Conservation (phyloP, 2,113 vertebrate genomes). For the Solea senegalensis region DNA sequence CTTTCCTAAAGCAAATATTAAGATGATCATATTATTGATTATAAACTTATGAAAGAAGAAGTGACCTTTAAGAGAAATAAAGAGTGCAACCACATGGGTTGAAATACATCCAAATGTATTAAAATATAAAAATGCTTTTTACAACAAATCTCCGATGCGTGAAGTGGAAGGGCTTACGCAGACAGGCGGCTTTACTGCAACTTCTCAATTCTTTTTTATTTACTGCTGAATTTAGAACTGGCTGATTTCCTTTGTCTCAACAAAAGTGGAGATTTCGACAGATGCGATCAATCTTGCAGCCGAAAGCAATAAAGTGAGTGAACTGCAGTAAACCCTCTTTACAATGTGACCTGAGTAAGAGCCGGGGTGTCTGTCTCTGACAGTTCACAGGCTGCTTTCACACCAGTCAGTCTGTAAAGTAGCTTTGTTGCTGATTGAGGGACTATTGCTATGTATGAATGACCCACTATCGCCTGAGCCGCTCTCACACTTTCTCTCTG, state of each 20-base stretch:
- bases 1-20: too few species aligned
- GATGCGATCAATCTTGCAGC: constrained; percentile 12
- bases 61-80: too few species aligned
- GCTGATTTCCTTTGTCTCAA: constrained; percentile 36
- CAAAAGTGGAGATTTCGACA: constrained; percentile 46
- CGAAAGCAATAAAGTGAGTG: constrained; percentile 21
- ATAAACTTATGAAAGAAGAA: too few species aligned
- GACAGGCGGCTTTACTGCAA: neutral
- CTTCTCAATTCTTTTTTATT: constrained; percentile 11
- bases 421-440: constrained; percentile 26
- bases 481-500: constrained; percentile 4
- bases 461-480: constrained; percentile 21
- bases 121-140: too few species aligned
- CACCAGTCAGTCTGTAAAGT: constrained; percentile 37
- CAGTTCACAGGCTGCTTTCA: constrained; percentile 40
- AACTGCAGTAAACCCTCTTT: constrained; percentile 43
- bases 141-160: too few species aligned
- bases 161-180: too few species aligned
- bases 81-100: too few species aligned
- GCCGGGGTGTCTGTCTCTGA: constrained; percentile 47
- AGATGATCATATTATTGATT: too few species aligned
- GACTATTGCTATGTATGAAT: constrained; percentile 25
- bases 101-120: too few species aligned
- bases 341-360: constrained; percentile 13
- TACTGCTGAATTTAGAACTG: constrained; percentile 7